A percentile compares a stretch with the other conserved stretches of the same genome.
Evolutionary conservation across 2,797 vertebrate genomes (phyloP).

Genomic region (Micrastur ruficollis): DNA sequence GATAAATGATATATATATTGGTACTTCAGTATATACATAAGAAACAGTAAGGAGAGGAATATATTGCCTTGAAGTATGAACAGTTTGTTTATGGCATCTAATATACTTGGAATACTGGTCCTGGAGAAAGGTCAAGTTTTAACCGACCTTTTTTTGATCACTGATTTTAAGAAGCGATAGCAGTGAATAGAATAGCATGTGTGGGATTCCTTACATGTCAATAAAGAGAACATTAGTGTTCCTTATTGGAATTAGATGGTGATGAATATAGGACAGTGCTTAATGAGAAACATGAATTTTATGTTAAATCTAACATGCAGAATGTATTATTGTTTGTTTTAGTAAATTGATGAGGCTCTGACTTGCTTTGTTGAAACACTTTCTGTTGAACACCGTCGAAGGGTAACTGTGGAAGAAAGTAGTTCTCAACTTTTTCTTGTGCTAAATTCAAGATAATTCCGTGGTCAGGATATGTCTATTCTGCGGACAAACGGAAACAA

Average conservation of each 20-base stretch:
- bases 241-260: background rate
- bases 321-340: background rate
- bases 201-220: background rate
- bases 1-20: background rate
- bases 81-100: background rate
- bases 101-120: background rate
- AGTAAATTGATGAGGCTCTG: background rate
- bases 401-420: background rate
- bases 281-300: background rate
- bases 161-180: background rate
- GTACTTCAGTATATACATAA: background rate
- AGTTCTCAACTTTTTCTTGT: background rate
- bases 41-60: background rate
- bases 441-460: background rate
- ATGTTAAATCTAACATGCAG: background rate
- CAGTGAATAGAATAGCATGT: background rate
- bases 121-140: background rate
- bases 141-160: background rate
- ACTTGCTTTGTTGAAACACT: background rate
- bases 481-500: background rate
- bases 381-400: background rate
- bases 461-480: background rate
- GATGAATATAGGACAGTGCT: background rate
- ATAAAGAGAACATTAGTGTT: background rate
- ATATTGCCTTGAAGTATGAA: background rate